A percentile compares a stretch with the other conserved stretches of the same genome.
Evolutionary conservation across 2,888 invertebrate genomes (phyloP).

Genomic region (Eubasilissa splendida): DNA sequence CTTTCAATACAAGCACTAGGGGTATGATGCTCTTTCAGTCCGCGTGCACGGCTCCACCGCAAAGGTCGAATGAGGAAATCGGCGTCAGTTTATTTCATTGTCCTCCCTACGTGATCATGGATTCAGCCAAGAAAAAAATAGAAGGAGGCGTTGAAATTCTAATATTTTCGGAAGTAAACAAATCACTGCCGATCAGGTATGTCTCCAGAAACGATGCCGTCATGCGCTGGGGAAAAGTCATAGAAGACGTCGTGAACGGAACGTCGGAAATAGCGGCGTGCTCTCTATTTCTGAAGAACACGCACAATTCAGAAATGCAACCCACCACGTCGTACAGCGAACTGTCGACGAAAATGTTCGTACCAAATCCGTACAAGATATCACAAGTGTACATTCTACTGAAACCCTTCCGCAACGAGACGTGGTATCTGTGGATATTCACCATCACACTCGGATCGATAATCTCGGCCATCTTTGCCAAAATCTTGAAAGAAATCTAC

Average conservation of each 20-base stretch:
- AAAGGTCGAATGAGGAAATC: not conserved
- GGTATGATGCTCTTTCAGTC: not conserved
- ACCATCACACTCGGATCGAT: constrained; percentile 8
- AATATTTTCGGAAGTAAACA: constrained; percentile 34
- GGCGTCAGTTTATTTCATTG: constrained; percentile 40
- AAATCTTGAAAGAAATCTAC: constrained; percentile 21
- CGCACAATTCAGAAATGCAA: not conserved
- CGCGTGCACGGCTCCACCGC: constrained; percentile 4
- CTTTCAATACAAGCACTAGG: not conserved
- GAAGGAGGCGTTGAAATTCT: constrained; percentile 35
- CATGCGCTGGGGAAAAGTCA: constrained; percentile 31
- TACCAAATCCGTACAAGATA: constrained; percentile 18
- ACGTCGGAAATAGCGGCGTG: constrained; percentile 38
- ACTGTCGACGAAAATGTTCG: constrained; percentile 22
- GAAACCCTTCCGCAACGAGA: constrained; percentile 30
- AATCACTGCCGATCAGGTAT: constrained; percentile 29
- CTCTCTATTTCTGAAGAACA: constrained; percentile 31
- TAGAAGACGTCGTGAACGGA: constrained; percentile 24
- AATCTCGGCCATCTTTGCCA: constrained; percentile 33
- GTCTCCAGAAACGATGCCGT: not conserved
- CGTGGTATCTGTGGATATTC: constrained; percentile 42
- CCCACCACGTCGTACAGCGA: constrained; percentile 19
- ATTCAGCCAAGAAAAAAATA: not conserved
- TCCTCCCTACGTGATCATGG: constrained; percentile 35
- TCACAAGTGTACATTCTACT: constrained; percentile 33